phyloP scores from a whole-genome alignment of 2,888 invertebrate genomes.

The Abrostola tripartita region DNA sequence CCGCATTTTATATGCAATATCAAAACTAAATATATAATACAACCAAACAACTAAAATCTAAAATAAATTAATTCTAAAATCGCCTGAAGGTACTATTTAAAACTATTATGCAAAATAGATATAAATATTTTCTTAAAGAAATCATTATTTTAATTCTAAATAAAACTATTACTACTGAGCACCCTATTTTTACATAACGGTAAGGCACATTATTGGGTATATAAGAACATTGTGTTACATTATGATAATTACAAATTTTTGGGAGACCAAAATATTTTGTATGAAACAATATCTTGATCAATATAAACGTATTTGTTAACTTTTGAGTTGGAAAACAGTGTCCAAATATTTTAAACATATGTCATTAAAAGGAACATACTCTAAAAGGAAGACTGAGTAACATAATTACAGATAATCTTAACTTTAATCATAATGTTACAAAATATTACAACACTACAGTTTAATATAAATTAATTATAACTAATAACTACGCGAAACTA shows the following conservation, averaged over 20 bases:
- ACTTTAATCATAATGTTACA: constrained; percentile 55
- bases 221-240: constrained; percentile 44
- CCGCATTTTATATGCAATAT: constrained; percentile 81
- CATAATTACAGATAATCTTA: constrained; percentile 48
- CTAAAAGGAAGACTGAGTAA: constrained; percentile 58
- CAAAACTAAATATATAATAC: constrained; percentile 71
- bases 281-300: constrained; percentile 2
- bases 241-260: background rate
- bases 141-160: constrained; percentile 36
- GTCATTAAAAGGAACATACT: constrained; percentile 51
- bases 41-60: constrained; percentile 67
- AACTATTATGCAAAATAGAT: constrained; percentile 56
- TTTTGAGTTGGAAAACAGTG: constrained; percentile 15
- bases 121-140: constrained; percentile 45
- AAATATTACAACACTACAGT: constrained; percentile 60
- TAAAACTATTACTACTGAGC: constrained; percentile 62
- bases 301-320: constrained; percentile 4
- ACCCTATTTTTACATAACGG: constrained; percentile 62
- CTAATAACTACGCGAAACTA: constrained; percentile 52
- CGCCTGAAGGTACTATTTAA: constrained; percentile 31
- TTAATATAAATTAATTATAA: constrained; percentile 70
- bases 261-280: constrained; percentile 1
- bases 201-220: constrained; percentile 64
- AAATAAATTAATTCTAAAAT: constrained; percentile 74
- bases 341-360: constrained; percentile 41